Conservation (phyloP, 2,797 vertebrate genomes). For the Anguilla anguilla region DNA sequence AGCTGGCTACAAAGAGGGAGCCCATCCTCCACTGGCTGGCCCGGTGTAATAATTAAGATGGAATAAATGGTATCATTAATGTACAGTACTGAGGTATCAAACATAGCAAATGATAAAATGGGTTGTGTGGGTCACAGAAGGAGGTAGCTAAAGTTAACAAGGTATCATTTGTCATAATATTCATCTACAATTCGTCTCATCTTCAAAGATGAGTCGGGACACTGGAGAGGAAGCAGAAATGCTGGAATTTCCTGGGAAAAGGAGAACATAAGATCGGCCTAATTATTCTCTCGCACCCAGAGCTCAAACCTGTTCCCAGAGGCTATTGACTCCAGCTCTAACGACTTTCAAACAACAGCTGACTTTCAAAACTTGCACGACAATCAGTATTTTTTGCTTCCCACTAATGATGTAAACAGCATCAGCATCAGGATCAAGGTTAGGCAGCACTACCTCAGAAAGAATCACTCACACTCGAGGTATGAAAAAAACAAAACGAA, state of each 20-base stretch:
- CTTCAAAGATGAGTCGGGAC: not conserved
- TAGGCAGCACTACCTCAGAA: not conserved
- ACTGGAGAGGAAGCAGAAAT: not conserved
- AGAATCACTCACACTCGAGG: not conserved
- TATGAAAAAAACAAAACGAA: not conserved
- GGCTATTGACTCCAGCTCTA: not conserved
- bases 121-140: too few species aligned
- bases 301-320: not conserved
- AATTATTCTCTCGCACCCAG: not conserved
- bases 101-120: too few species aligned
- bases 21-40: too few species aligned
- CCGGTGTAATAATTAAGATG: too few species aligned
- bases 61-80: too few species aligned
- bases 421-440: not conserved
- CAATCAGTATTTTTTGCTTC: not conserved
- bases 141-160: not conserved
- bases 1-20: too few species aligned
- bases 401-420: not conserved
- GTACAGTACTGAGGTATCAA: too few species aligned
- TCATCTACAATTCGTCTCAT: not conserved
- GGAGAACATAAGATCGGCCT: not conserved
- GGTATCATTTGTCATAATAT: not conserved
- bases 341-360: not conserved
- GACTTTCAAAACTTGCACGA: not conserved
- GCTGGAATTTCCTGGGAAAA: not conserved